Base-by-base conservation (phyloP, 2,888 invertebrate genomes). In the Tromatobia lineatoria region DNA sequence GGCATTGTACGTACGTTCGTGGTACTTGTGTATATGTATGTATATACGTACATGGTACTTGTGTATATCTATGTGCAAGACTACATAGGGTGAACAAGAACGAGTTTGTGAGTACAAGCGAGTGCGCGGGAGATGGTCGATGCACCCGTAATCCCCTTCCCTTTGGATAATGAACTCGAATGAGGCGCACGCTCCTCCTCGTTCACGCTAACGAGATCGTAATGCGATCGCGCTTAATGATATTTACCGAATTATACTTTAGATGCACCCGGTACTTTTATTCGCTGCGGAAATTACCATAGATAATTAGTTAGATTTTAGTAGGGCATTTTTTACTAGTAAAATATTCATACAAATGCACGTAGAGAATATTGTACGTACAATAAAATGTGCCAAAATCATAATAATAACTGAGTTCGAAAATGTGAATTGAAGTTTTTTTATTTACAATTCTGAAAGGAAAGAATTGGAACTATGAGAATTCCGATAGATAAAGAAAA, bases 141-240 rank as follows among this genome's bases (percentile, higher is more conserved):
- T 79, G 67, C 61, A 75, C 61, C 59, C 54, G 57, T 86, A 87
- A 87, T 87, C 86, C 81, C 81, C 73, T 83, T 87, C 77, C 75
- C 77, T 83, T 45, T 85, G 83, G 83, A 89, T 90, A 86, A 88
- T 87, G 83, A 86, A 87, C 85, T 50, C 85, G 78, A 86, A 81
- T 74, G 81, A 83, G 78, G 81, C 80, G 80, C 82, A 84, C 69
- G 52, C 38, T 73, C 66, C 45, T 73, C 8, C 69, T 67, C 73
- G 57, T 81, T 79, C 80, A 77, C 88, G 85, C 87, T 91, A 91
- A 91, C 90, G 88, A 90, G 87, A 88, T 89, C 87, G 81, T 89
- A 90, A 91, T 89, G 73, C 80, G 82, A 83, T 83, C 86, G 69
- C 71, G 74, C 79, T 74, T 83, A 80, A 87, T 83, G 80, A 76